Percentiles rank a stretch among this genome's conserved stretches.
Evolutionary conservation across 1,140 invertebrate genomes (phyloP).

Genomic region (Orchestia grillus): DNA sequence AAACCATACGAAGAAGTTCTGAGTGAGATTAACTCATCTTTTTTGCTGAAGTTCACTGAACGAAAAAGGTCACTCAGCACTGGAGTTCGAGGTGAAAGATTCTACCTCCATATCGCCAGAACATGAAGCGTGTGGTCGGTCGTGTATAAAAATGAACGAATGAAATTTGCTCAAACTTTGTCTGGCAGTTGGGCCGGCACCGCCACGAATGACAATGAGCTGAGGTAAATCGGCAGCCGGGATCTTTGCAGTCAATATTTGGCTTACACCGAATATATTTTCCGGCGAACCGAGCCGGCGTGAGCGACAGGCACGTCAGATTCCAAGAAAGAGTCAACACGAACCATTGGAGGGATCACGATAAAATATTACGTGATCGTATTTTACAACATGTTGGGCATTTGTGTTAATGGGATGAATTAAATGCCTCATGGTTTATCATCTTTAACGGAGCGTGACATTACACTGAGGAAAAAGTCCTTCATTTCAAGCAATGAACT

Average conservation of each 20-base stretch:
- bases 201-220: constrained; percentile 49
- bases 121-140: constrained; percentile 38
- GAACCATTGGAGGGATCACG: background rate
- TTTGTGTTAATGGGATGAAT: background rate
- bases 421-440: background rate
- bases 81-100: constrained; percentile 11
- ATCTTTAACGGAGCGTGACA: background rate
- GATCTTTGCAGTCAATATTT: constrained; percentile 54
- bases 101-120: constrained; percentile 23
- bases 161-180: constrained; percentile 56
- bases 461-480: background rate
- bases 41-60: background rate
- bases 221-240: constrained; percentile 49
- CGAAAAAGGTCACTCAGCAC: background rate
- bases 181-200: constrained; percentile 53
- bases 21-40: background rate
- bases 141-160: constrained; percentile 49
- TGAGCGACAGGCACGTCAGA: background rate
- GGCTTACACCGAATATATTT: constrained; percentile 54
- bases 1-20: background rate
- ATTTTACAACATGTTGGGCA: background rate
- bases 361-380: background rate
- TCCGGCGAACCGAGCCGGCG: constrained; percentile 20
- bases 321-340: constrained; percentile 11
- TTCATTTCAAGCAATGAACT: background rate